Evolutionary conservation across 2,888 invertebrate species (phyloP).

Genomic region (Pterobdella sp.): DNA sequence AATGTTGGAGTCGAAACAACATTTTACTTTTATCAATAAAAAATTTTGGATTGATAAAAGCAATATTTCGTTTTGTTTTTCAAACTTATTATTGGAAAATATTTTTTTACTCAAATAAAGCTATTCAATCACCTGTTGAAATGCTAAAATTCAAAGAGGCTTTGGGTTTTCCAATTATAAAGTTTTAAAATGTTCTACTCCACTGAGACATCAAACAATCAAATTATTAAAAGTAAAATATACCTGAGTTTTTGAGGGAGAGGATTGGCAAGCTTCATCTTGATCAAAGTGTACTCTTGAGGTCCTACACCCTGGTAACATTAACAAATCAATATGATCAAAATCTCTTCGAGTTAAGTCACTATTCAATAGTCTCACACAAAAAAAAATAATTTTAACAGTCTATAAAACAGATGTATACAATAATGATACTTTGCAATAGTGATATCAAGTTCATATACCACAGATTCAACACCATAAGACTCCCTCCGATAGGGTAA

Average conservation of each 20-base stretch:
- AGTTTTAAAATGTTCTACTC: no score
- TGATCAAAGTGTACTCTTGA: conserved; percentile 92
- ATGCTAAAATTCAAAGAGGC: no score
- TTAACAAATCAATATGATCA: conserved; percentile 18
- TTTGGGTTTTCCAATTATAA: no score
- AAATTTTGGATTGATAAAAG: no score
- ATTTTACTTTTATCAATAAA: neutral
- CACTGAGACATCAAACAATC: no score
- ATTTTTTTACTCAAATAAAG: no score
- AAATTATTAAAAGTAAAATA: conserved; percentile 15
- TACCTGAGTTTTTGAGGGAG: conserved; percentile 61
- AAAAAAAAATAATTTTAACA: neutral
- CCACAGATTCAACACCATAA: neutral
- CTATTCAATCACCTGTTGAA: no score
- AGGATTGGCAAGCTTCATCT: conserved; percentile 74
- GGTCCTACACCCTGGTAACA: conserved; percentile 75
- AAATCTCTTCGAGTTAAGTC: neutral
- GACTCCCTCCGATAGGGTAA: neutral
- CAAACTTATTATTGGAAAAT: no score
- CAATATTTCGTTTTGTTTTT: no score
- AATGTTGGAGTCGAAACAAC: neutral
- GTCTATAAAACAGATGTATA: neutral
- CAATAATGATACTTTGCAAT: neutral
- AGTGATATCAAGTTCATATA: neutral
- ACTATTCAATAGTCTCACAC: neutral